Conservation (phyloP, 1,140 invertebrate species). For the Drosophila bipectinata region DNA sequence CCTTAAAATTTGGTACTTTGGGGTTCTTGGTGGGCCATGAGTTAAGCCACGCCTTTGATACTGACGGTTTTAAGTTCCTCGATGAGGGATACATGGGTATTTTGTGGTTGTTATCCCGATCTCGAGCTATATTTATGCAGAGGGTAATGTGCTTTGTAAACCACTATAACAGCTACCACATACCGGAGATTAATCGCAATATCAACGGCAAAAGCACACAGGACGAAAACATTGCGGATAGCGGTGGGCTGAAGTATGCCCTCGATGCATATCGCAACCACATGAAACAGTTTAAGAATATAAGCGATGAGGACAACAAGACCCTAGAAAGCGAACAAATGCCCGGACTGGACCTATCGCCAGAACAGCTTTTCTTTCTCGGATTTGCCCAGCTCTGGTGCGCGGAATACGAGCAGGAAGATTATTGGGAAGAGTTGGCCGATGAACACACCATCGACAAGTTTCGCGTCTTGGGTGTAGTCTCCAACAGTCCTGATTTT, state of each 20-base stretch:
- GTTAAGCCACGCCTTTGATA: constrained; percentile 74
- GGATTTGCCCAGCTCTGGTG: constrained; percentile 91
- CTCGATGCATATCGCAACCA: constrained; percentile 86
- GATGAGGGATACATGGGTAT: constrained; percentile 15
- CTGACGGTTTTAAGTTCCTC: constrained; percentile 53
- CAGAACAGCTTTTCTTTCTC: constrained; percentile 95
- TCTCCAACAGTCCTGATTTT: constrained; percentile 88
- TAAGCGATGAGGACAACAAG: constrained; percentile 65
- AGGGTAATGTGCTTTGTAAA: constrained; percentile 87
- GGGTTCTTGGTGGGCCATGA: constrained; percentile 74
- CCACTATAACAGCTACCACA: constrained; percentile 86
- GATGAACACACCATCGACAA: constrained; percentile 71
- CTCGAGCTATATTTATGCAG: no score
- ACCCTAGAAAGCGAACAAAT: constrained; percentile 86
- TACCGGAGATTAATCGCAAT: constrained; percentile 84
- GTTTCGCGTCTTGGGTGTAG: constrained; percentile 87
- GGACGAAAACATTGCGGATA: constrained; percentile 90
- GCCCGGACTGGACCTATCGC: constrained; percentile 92
- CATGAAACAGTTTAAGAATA: constrained; percentile 71
- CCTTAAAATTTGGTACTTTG: constrained; percentile 71
- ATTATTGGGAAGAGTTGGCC: constrained; percentile 71
- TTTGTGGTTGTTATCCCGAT: no score
- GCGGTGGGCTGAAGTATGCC: constrained; percentile 96
- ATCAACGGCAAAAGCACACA: constrained; percentile 87
- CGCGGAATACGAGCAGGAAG: constrained; percentile 59